Evolutionary conservation across 2,113 vertebrate genomes (phyloP).

Genomic region (Machaerirhynchus nigripectus): DNA sequence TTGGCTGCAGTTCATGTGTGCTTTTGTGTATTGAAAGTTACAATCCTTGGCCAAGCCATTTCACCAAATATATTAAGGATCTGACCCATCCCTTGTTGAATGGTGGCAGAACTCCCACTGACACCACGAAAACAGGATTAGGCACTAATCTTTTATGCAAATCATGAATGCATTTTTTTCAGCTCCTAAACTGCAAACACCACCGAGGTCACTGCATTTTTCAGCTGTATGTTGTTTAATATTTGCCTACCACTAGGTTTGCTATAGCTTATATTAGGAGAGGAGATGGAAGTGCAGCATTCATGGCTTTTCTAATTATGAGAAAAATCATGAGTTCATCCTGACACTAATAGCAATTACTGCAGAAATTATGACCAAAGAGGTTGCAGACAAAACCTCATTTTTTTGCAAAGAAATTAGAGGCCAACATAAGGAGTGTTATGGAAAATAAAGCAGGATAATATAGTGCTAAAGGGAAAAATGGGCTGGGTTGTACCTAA

Average conservation of each 20-base stretch:
- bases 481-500: neutral
- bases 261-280: neutral
- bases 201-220: neutral
- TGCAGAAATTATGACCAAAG: neutral
- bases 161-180: neutral
- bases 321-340: neutral
- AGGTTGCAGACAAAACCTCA: neutral
- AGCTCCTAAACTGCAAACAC: neutral
- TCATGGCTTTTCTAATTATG: neutral
- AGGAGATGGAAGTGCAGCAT: neutral
- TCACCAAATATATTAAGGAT: neutral
- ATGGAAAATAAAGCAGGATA: neutral
- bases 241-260: neutral
- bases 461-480: neutral
- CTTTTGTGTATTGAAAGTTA: neutral
- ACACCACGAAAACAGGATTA: conserved; percentile 26
- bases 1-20: neutral
- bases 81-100: neutral
- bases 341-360: neutral
- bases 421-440: neutral
- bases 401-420: neutral
- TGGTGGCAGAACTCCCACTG: neutral
- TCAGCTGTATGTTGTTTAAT: neutral
- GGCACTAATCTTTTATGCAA: conserved; percentile 1
- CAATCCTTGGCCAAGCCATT: neutral